Evolutionary conservation across 2,888 invertebrate genomes (phyloP).

Genomic region (Cosmia trapezina): DNA sequence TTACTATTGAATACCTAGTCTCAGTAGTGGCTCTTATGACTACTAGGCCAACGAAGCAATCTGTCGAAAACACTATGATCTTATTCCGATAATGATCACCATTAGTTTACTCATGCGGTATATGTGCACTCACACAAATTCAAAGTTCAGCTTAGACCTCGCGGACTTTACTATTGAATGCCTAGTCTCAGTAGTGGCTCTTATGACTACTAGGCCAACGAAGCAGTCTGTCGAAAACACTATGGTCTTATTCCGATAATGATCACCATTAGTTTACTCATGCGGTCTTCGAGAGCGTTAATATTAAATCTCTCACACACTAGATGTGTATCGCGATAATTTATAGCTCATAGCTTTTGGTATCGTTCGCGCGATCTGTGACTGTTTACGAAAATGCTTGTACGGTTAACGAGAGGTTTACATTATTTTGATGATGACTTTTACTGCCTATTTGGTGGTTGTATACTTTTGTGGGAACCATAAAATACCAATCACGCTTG

Average conservation of each 20-base stretch:
- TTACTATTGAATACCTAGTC: too few species aligned
- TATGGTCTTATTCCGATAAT: slow-evolving; percentile 4
- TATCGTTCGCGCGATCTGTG: slow-evolving; percentile 60
- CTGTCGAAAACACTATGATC: not conserved
- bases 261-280: slow-evolving; percentile 32
- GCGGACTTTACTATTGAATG: too few species aligned
- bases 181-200: not conserved
- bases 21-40: not conserved
- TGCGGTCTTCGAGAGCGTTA: slow-evolving; percentile 23
- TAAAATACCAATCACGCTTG: not conserved
- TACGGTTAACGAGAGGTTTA: slow-evolving; percentile 4
- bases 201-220: too few species aligned
- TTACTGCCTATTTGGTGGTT: not conserved
- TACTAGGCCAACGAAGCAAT: too few species aligned
- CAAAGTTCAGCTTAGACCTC: too few species aligned
- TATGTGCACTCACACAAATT: too few species aligned
- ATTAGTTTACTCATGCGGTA: slow-evolving; percentile 21
- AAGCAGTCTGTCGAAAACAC: not conserved
- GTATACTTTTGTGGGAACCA: not conserved
- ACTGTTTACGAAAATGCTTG: slow-evolving; percentile 30
- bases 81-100: slow-evolving; percentile 23
- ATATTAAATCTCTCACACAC: slow-evolving; percentile 40
- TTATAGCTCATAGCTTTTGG: slow-evolving; percentile 61
- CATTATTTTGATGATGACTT: slow-evolving; percentile 5
- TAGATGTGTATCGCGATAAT: slow-evolving; percentile 61